Conservation (phyloP, 2,113 vertebrate genomes). For the Pampusana beccarii region DNA sequence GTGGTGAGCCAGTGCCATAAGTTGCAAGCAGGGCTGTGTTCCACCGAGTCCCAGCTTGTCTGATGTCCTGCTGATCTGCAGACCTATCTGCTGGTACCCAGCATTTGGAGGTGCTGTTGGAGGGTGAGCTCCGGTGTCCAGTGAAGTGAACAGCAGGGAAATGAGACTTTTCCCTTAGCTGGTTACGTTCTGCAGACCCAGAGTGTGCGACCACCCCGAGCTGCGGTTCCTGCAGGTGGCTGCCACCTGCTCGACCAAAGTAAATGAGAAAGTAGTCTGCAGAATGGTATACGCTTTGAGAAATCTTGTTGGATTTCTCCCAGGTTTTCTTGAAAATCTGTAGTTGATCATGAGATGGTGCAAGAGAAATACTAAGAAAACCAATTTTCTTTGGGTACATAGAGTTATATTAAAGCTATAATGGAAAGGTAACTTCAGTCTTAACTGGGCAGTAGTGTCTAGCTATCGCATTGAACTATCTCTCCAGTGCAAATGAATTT, state of each 20-base stretch:
- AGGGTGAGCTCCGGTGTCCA: rapidly evolving
- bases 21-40: rapidly evolving
- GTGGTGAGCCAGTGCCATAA: rapidly evolving
- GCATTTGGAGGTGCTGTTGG: rapidly evolving
- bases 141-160: neutral
- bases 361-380: slow-evolving; percentile 30
- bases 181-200: neutral
- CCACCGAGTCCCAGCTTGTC: rapidly evolving
- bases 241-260: rapidly evolving
- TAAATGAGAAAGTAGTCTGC: neutral
- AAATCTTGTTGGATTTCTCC: neutral
- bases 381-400: neutral
- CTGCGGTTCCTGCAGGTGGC: rapidly evolving
- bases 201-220: rapidly evolving
- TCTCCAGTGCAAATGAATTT: neutral
- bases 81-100: neutral
- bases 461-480: neutral
- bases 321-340: neutral
- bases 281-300: neutral
- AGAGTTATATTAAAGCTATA: neutral
- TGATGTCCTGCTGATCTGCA: neutral
- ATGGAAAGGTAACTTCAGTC: slow-evolving; percentile 33
- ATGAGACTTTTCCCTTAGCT: neutral
- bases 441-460: neutral
- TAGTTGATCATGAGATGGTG: neutral